Conservation (phyloP, 2,888 invertebrate genomes). For the Diogma glabrata region DNA sequence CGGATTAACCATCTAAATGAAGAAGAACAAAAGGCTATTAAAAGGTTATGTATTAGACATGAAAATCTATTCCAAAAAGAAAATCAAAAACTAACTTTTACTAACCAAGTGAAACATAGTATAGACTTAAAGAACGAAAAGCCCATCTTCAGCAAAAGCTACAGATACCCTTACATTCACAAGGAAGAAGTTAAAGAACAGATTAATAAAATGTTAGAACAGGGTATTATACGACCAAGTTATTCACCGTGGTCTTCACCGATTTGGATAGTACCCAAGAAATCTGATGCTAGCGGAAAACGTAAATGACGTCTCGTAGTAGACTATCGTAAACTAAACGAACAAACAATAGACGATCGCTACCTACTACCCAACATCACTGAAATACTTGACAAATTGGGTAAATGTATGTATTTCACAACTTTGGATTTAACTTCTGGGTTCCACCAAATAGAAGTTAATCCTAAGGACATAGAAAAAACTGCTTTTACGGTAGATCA, state of each 20-base stretch:
- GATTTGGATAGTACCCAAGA: too few relatives aligned
- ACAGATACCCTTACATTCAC: conserved; percentile 22
- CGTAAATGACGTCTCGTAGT: conserved; percentile 19
- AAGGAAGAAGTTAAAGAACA: conserved; percentile 22
- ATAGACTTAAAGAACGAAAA: not conserved
- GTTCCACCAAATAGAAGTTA: conserved; percentile 25
- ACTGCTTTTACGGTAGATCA: conserved; percentile 20
- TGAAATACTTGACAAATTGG: not conserved
- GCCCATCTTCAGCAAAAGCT: conserved; percentile 17
- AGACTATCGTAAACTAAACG: conserved; percentile 18
- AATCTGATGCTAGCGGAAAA: conserved; percentile 16
- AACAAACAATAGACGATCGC: too few relatives aligned
- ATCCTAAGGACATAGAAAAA: conserved; percentile 21
- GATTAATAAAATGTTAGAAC: conserved; percentile 16
- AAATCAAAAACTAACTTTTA: not conserved
- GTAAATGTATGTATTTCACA: not conserved
- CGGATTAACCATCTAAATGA: conserved; percentile 15
- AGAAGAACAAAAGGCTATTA: conserved; percentile 16
- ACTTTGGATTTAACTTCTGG: conserved; percentile 22
- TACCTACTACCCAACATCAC: conserved; percentile 19
- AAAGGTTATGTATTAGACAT: conserved; percentile 15
- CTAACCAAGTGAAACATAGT: not conserved
- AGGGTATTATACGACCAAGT: conserved; percentile 18
- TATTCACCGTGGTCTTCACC: conserved; percentile 20
- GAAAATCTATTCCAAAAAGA: not conserved